Evolutionary conservation across 2,113 vertebrate genomes (phyloP).

Genomic region (Glaucidium brasilianum): DNA sequence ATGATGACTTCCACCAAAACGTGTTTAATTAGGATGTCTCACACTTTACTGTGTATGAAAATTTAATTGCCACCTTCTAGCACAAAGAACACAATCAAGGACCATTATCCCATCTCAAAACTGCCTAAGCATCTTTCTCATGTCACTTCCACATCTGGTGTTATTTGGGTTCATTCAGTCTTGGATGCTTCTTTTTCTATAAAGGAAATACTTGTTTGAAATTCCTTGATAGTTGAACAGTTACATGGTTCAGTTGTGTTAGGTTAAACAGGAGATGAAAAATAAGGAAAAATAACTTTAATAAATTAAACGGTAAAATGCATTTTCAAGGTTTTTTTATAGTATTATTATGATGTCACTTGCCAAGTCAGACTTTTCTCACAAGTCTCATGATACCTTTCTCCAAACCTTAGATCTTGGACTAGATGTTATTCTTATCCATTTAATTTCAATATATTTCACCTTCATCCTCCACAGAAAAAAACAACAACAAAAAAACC

Average conservation of each 20-base stretch:
- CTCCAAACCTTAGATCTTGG: background rate
- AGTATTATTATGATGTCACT: background rate
- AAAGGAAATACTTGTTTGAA: background rate
- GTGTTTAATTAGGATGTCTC: slow-evolving; percentile 84
- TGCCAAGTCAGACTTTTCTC: background rate
- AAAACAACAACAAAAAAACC: no score
- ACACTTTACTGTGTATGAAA: slow-evolving; percentile 65
- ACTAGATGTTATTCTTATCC: background rate
- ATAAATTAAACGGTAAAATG: background rate
- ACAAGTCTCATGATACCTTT: background rate
- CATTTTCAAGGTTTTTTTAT: background rate
- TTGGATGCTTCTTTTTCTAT: background rate
- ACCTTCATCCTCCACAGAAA: no score
- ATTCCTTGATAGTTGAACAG: background rate
- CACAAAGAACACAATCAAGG: slow-evolving; percentile 65
- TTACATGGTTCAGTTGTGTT: background rate
- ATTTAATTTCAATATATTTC: background rate
- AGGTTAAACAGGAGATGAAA: background rate
- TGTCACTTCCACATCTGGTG: background rate
- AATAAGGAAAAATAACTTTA: background rate
- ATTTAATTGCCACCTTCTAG: slow-evolving; percentile 74
- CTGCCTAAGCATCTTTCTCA: background rate
- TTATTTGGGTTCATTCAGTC: background rate
- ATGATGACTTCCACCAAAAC: slow-evolving; percentile 66
- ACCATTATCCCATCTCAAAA: slow-evolving; percentile 55